A percentile compares a stretch with the other conserved stretches of the same genome.
Evolutionary conservation across 35 echinoderm and acorn worm genomes (phyloP).

Genomic region (Lytechinus pictus): DNA sequence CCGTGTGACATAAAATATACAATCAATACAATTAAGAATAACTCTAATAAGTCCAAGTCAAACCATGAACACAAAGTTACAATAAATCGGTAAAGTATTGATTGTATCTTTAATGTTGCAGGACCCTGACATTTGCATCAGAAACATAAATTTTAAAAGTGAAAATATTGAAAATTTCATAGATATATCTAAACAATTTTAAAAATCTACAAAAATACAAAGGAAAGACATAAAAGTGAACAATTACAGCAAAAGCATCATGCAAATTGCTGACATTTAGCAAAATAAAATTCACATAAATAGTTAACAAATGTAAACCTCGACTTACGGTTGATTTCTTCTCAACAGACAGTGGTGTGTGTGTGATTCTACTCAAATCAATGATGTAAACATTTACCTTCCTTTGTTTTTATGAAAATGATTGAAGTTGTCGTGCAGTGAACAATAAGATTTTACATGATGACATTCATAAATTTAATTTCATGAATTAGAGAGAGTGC

Average conservation of each 20-base stretch:
- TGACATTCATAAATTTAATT: background rate
- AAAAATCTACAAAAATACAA: background rate
- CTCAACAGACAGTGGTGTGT: conserved; percentile 41
- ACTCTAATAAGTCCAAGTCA: too few species aligned
- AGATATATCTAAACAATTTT: background rate
- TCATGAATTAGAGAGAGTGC: conserved; percentile 1
- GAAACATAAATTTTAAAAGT: background rate
- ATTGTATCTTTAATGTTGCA: too few species aligned
- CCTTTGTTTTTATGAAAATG: background rate
- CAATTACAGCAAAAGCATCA: background rate
- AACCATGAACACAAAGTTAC: too few species aligned
- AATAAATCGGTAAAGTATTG: too few species aligned
- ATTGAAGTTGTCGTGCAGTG: background rate
- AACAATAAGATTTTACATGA: background rate
- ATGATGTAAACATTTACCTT: background rate
- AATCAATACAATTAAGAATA: too few species aligned
- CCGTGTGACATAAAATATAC: too few species aligned
- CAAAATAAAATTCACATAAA: conserved; percentile 20
- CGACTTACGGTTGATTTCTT: conserved; percentile 41
- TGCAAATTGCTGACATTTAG: conserved; percentile 20
- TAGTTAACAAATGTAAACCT: conserved; percentile 21
- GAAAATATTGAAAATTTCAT: background rate
- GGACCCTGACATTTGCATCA: background rate
- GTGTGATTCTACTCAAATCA: background rate
- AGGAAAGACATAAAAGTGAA: background rate